Conservation (phyloP, 2,797 vertebrate species). For the Artibeus jamaicensis region DNA sequence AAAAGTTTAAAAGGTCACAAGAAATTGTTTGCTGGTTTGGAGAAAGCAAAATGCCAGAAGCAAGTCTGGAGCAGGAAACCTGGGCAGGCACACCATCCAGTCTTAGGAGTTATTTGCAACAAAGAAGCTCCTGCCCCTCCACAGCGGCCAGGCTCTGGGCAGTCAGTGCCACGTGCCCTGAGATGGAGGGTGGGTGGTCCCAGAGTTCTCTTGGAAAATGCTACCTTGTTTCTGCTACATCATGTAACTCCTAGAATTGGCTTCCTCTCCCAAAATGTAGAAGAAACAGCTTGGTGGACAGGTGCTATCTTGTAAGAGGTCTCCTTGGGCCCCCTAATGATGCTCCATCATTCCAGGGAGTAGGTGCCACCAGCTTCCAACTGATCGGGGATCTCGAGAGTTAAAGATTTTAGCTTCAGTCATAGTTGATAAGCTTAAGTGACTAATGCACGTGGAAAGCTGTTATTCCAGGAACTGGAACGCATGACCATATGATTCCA, state of each 20-base stretch:
- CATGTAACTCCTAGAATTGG: neutral
- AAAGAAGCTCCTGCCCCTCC: neutral
- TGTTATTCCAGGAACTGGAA: neutral
- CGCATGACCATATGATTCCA: neutral
- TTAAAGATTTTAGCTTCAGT: neutral
- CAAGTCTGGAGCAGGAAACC: neutral
- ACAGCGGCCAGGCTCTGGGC: neutral
- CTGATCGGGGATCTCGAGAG: neutral
- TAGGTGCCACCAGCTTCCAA: neutral
- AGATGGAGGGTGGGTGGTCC: neutral
- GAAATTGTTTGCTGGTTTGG: neutral
- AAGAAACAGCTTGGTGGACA: neutral
- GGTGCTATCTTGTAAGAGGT: neutral
- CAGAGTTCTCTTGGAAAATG: neutral
- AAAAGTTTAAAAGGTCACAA: neutral
- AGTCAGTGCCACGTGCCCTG: neutral
- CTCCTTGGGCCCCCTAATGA: neutral
- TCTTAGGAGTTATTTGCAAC: neutral
- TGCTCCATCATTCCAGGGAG: accelerated
- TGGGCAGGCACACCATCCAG: neutral
- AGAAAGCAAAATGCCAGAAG: neutral
- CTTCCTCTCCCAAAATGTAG: neutral
- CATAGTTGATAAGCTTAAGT: too few relatives aligned
- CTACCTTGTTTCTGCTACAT: neutral
- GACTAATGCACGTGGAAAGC: too few relatives aligned